These are phyloP conservation scores for Ectemnius lituratus DNA, from an alignment of 2,888 invertebrate genomes.

Conservation along the genomic window DNA sequence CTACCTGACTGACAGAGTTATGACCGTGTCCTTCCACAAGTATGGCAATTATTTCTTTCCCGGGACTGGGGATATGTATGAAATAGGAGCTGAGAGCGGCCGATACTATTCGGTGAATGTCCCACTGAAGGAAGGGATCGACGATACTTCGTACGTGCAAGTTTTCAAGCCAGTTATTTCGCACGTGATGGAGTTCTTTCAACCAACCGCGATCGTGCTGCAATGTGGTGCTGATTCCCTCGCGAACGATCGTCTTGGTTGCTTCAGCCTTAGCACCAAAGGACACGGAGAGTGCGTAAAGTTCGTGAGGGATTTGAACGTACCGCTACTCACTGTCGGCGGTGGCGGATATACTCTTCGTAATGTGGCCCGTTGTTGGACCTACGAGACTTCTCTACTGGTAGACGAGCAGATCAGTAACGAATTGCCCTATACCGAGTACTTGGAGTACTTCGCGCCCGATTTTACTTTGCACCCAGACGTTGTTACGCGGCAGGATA, in stretches of 20 bases:
- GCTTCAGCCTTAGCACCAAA: constrained; percentile 95
- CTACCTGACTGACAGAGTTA: constrained; percentile 97
- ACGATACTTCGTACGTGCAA: constrained; percentile 92
- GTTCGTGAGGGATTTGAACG: constrained; percentile 94
- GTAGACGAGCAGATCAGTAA: constrained; percentile 96
- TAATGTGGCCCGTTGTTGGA: constrained; percentile 99
- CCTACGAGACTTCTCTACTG: constrained; percentile 96
- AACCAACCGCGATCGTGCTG: constrained; percentile 97
- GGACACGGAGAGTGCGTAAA: constrained; percentile 99
- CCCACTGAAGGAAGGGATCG: constrained; percentile 98
- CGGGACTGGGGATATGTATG: constrained; percentile 99
- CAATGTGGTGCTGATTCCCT: constrained; percentile 99
- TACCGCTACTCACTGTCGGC: constrained; percentile 94
- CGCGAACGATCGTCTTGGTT: constrained; percentile 96
- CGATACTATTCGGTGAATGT: constrained; percentile 99
- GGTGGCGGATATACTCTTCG: constrained; percentile 93
- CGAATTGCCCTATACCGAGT: constrained; percentile 97
- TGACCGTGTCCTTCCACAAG: constrained; percentile 99
- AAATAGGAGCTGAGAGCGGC: constrained; percentile 97
- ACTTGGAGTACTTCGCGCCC: constrained; percentile 97
- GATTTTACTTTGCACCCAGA: constrained; percentile 98
- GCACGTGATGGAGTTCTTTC: constrained; percentile 96
- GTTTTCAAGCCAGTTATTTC: constrained; percentile 96
- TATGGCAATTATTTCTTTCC: constrained; percentile 99
- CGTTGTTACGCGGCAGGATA: constrained; percentile 90